These are phyloP conservation scores for Emys orbicularis DNA, from an alignment of 2,797 vertebrate species.

Conservation along the genomic window DNA sequence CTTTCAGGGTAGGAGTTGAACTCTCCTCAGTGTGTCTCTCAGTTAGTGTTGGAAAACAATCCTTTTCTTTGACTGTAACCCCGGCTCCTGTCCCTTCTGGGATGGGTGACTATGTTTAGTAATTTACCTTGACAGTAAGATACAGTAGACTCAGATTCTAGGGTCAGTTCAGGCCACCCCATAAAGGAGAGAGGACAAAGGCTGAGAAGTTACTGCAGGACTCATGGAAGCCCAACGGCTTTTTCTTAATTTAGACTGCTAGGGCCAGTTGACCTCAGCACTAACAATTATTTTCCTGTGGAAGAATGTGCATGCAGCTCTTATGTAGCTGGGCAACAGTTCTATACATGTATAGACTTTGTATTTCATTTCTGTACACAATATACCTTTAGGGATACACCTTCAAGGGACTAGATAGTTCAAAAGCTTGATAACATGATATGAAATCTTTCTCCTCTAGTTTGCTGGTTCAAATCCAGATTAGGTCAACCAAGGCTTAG, in stretches of 20 bases:
- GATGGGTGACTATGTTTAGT: neutral
- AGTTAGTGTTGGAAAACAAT: constrained; percentile 23
- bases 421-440: neutral
- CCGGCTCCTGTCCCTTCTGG: constrained; percentile 6
- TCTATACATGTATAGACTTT: constrained; percentile 11
- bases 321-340: constrained; percentile 2
- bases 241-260: constrained; percentile 69
- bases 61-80: constrained; percentile 19
- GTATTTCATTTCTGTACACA: neutral
- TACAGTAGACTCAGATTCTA: constrained; percentile 38
- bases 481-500: neutral
- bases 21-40: neutral
- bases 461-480: neutral
- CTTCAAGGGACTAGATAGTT: neutral
- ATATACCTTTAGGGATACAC: neutral
- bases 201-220: constrained; percentile 47
- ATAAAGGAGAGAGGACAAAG: constrained; percentile 42
- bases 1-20: neutral
- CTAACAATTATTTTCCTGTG: neutral
- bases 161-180: constrained; percentile 58
- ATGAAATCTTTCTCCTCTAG: neutral
- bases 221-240: constrained; percentile 56
- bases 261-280: constrained; percentile 25
- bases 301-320: constrained; percentile 1
- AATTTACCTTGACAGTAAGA: constrained; percentile 59